Evolutionary conservation across 2,797 vertebrate genomes (phyloP), one percentile per base, ranked within the genome.

Genomic region (Meda fulgida): DNA sequence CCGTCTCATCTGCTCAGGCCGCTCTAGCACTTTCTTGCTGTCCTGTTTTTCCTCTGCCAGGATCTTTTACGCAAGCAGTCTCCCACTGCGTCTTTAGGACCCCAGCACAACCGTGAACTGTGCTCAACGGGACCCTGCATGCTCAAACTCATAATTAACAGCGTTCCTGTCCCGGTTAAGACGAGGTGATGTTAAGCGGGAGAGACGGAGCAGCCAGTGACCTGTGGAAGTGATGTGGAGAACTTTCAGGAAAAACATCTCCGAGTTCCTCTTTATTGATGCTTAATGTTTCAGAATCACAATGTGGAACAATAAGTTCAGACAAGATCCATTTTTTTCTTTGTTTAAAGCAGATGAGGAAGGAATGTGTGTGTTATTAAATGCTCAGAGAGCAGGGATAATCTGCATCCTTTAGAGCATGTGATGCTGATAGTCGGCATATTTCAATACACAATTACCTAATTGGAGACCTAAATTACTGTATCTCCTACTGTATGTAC

Each of bases 181-280:
- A 76, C 78, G 29, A 34, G 77, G 69, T 90, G 90, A 93, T 87
- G 86, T 86, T 92, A 82, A 93, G 89, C 16, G 53, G 58, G 81
- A 84, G 84, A 87, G 92, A 92, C 90, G 87, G 36, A 86, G 83
- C 71, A 29, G 90, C 66, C 89, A 69, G 66, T 89, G 90, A 90
- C 92, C 91, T 89, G 86, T 87, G 85, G 92, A 92, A 90, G 91
- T 90, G 91, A 9, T 89, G 92, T 94, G 93, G 92, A 92, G 92
- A 93, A 93, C 90, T 89, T 86, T 90, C 78, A 63, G 31, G 85
- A 89, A 92, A 80, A 83, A 85, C 60, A 82, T 58, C 23, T 60
- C 21, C 1, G 26, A 65, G 5, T 60, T 60, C n/a, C 10, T 26
- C n/a, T 34, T 51, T 78, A 53, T 21, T 67, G 76, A 73, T 81